Base-by-base conservation (phyloP, 1,140 invertebrate species). In the Acromyrmex charruanus region DNA sequence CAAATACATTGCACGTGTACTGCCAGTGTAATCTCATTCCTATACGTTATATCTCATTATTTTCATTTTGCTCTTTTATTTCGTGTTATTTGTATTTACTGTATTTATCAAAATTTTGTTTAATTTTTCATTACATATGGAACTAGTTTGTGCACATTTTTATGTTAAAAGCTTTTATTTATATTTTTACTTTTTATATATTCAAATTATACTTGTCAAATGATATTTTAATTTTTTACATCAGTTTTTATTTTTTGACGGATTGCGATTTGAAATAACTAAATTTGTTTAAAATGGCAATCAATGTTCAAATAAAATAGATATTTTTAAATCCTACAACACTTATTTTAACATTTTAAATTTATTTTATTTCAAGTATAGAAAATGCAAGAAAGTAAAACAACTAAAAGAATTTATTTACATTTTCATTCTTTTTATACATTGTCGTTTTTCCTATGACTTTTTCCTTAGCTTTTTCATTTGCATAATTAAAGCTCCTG, bases 171-270 rank as follows among this genome's bases (percentile, higher is more conserved):
- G n/a, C 5, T 69, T 59, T 75, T 59, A 39, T 21, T 59, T 59
- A 7, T 21, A 59, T 58, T 65, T 49, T 77, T 65, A 63, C 3
- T 77, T 61, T 75, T 39, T 25, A 39, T n/a, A 18, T n/a, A n/a
- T 55, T 55, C 6, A 51, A 51, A 51, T 51, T 51, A 51, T 51
- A 71, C 9, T 74, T 31, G 18, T 55, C 5, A 55, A 74, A 74
- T 53, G 28, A 16, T 74, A 74, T 59, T 75, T 21, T 16, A 39
- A 21, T 58, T 75, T 75, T 58, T 39, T 35, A 75, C 14, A 25
- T 75, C 18, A 35, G 39, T 35, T 18, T n/a, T 84, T 89, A 86
- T 86, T 89, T 89, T 63, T 75, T 77, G 81, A 77, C 84, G 86
- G 7, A 3, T 10, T 28, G n/a, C 21, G 2, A 69, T 0, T 25